phyloP scores from a whole-genome alignment of 2,888 invertebrate genomes.

The Rhagophthalmus giganteus region DNA sequence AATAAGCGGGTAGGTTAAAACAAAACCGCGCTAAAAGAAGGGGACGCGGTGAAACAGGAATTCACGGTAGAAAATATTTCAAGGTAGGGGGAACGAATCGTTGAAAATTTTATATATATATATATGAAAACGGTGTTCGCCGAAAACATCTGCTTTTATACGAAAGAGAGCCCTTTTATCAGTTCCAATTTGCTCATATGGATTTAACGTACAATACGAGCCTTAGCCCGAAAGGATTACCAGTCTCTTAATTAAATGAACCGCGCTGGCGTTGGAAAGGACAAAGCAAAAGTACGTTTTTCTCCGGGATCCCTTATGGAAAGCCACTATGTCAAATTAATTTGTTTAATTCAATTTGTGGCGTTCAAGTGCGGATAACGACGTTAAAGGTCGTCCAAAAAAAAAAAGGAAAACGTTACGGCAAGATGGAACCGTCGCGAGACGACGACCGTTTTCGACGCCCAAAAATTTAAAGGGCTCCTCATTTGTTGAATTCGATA shows the following conservation, averaged over 20 bases:
- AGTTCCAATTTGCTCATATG: conserved; percentile 31
- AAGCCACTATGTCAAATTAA: not conserved
- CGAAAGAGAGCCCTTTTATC: conserved; percentile 30
- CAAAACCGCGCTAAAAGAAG: conserved; percentile 39
- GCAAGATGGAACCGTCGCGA: too few relatives aligned
- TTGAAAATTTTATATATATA: conserved; percentile 30
- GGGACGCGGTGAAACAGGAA: conserved; percentile 34
- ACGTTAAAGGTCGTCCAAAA: too few relatives aligned
- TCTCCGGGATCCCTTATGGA: not conserved
- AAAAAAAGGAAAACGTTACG: too few relatives aligned
- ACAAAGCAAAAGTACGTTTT: conserved; percentile 23
- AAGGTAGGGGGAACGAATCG: conserved; percentile 28
- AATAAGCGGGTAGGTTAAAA: conserved; percentile 40
- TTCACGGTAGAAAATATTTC: conserved; percentile 35
- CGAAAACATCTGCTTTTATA: conserved; percentile 27
- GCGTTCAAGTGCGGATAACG: too few relatives aligned
- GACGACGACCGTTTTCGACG: too few relatives aligned
- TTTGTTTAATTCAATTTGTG: not conserved
- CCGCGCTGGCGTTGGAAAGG: conserved; percentile 20
- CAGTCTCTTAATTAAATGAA: conserved; percentile 31
- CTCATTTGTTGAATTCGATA: too few relatives aligned
- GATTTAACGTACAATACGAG: conserved; percentile 25
- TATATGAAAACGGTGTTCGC: conserved; percentile 27
- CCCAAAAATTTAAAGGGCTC: too few relatives aligned
- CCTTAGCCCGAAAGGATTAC: conserved; percentile 30